phyloP scores from a whole-genome alignment of 2,113 vertebrate genomes.

The Eidolon helvum region DNA sequence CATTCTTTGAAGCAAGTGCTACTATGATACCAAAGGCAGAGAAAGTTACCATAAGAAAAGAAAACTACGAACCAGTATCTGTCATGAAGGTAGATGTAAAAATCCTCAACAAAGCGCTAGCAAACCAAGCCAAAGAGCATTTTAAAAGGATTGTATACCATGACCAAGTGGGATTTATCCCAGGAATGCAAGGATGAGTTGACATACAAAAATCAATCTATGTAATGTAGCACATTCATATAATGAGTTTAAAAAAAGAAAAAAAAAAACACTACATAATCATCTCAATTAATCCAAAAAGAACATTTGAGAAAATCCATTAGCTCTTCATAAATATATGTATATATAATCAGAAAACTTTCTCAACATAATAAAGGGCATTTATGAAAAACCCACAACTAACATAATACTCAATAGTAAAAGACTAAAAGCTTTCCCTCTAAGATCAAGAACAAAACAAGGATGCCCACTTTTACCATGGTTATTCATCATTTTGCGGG shows the following conservation, averaged over 20 bases:
- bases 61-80: not conserved
- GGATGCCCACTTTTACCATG: not conserved
- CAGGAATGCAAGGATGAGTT: not conserved
- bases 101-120: conserved; percentile 3
- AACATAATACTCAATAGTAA: not conserved
- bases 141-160: not conserved
- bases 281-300: not conserved
- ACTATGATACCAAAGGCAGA: not conserved
- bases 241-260: not conserved
- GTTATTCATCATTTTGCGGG: not conserved
- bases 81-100: not conserved
- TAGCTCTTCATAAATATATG: not conserved
- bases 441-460: not conserved
- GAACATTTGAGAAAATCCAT: conserved; percentile 17
- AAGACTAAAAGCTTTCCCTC: not conserved
- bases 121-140: not conserved
- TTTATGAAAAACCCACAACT: conserved; percentile 4
- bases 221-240: not conserved
- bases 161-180: not conserved
- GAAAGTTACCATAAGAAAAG: not conserved
- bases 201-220: not conserved
- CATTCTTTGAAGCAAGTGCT: conserved; percentile 11
- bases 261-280: not conserved
- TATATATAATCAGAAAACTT: not conserved
- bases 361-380: not conserved